Evolutionary conservation across 92 coral and sea anemone species (phyloP).

Genomic region (Phenganax marumi): DNA sequence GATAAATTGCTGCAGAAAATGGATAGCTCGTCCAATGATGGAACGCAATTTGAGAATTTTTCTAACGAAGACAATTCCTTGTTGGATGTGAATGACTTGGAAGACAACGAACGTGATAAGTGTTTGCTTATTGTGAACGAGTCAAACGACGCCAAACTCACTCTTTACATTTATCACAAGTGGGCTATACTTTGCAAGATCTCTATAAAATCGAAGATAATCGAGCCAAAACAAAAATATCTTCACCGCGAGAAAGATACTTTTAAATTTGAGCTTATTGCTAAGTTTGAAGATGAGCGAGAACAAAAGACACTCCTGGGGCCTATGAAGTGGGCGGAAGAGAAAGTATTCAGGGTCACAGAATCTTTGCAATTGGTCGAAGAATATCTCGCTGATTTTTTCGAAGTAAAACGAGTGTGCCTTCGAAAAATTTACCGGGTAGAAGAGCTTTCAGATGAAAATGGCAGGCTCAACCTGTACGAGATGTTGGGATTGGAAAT

Average conservation of each 20-base stretch:
- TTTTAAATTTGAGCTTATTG: not conserved
- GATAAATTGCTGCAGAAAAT: no score
- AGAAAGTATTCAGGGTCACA: not conserved
- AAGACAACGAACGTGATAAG: not conserved
- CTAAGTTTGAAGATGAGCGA: not conserved
- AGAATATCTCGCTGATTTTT: not conserved
- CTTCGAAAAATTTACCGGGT: constrained; percentile 46
- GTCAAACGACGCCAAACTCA: not conserved
- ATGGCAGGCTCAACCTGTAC: constrained; percentile 44
- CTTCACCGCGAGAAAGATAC: not conserved
- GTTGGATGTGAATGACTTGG: no score
- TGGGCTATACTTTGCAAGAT: not conserved
- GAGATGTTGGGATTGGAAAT: constrained; percentile 49
- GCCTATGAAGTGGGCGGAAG: not conserved
- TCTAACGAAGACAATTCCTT: no score
- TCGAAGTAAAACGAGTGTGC: not conserved
- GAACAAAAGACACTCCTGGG: not conserved
- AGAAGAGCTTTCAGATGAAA: constrained; percentile 3
- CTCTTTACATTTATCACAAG: not conserved
- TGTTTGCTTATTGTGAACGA: not conserved
- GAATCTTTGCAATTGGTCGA: not conserved
- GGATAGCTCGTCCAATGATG: no score
- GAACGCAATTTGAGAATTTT: no score
- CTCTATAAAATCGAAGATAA: not conserved
- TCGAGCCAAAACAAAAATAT: not conserved